A percentile compares a stretch with the other conserved stretches of the same genome.
Conservation (phyloP, 2,888 invertebrate species). For the Apocheima hispidaria region DNA sequence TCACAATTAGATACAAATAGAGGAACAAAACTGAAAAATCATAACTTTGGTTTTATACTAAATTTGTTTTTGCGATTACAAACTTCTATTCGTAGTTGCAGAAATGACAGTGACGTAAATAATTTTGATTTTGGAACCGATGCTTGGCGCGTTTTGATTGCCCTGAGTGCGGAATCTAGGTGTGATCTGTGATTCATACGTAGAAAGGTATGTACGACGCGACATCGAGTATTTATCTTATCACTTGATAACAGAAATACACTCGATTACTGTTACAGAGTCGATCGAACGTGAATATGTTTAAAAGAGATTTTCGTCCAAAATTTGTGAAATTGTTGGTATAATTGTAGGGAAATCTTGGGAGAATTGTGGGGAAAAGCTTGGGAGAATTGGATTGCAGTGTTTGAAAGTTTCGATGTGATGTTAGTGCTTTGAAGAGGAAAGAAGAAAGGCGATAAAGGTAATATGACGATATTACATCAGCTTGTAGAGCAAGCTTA, state of each 20-base stretch:
- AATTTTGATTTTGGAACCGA: too few species aligned
- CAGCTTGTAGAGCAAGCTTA: too few species aligned
- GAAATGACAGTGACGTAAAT: too few species aligned
- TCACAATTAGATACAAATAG: too few species aligned
- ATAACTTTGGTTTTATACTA: too few species aligned
- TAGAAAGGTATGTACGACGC: not conserved
- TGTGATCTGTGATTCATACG: too few species aligned
- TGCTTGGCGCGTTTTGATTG: too few species aligned
- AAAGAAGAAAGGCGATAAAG: not conserved
- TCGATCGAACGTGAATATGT: not conserved
- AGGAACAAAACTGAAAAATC: too few species aligned
- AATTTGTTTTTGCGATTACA: too few species aligned
- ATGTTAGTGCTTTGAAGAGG: not conserved
- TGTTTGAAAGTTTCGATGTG: not conserved
- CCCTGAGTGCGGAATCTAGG: too few species aligned
- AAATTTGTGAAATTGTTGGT: not conserved
- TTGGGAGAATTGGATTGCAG: not conserved
- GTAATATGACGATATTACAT: not conserved
- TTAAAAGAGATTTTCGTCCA: not conserved
- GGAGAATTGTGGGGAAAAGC: not conserved
- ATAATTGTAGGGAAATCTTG: not conserved
- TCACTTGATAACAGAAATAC: not conserved
- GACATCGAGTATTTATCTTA: conserved; percentile 6
- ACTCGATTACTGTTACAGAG: not conserved
- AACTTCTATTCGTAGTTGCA: too few species aligned